Evolutionary conservation across 2,113 vertebrate genomes (phyloP).

Genomic region (Heloderma charlesbogerti): DNA sequence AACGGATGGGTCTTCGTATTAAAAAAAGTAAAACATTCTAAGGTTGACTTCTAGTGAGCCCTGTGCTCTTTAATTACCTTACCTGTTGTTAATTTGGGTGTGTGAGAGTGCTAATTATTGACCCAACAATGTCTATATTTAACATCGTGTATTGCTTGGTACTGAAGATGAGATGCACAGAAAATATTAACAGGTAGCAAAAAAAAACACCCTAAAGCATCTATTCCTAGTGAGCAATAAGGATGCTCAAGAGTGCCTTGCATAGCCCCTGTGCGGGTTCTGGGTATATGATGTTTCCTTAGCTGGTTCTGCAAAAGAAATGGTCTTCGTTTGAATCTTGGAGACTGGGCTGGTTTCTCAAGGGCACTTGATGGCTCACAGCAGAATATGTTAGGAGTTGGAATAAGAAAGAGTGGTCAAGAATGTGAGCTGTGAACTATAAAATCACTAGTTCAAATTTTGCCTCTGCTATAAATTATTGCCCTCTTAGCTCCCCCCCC

Average conservation of each 20-base stretch:
- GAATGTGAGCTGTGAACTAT: neutral
- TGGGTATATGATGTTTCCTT: neutral
- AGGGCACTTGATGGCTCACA: neutral
- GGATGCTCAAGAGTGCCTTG: no score
- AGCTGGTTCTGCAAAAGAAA: neutral
- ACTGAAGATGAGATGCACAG: neutral
- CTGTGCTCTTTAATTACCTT: neutral
- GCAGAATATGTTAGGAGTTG: neutral
- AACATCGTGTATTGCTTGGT: neutral
- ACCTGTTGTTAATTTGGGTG: neutral
- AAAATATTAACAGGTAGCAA: neutral
- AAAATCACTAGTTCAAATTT: neutral
- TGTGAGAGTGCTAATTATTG: neutral
- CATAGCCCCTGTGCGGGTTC: neutral
- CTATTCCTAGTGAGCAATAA: no score
- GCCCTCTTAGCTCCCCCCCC: neutral
- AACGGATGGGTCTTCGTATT: neutral
- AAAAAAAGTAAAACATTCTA: neutral
- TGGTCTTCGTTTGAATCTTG: neutral
- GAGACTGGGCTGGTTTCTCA: neutral
- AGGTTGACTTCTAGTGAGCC: neutral
- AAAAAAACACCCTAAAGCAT: neutral
- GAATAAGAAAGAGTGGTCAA: neutral
- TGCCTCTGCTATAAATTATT: neutral
- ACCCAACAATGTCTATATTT: neutral